Percentiles rank a stretch among this genome's conserved stretches.
phyloP scores from a whole-genome alignment of 2,888 invertebrate species.

The Acanthoscelides obtectus region DNA sequence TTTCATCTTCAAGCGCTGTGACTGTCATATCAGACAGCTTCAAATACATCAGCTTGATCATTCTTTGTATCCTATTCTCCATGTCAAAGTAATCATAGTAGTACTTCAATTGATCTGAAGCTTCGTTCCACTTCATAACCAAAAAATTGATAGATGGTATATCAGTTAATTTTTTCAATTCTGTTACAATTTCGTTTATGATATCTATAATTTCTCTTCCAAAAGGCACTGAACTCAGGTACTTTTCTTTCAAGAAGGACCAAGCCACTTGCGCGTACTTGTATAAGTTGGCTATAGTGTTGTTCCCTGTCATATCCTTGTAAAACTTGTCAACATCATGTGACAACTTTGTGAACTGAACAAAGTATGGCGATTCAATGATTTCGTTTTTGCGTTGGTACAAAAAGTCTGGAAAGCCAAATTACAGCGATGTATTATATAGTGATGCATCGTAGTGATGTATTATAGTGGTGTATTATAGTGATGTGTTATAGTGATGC shows the following conservation, averaged over 20 bases:
- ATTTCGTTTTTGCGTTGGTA: constrained; percentile 75
- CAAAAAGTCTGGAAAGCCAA: constrained; percentile 63
- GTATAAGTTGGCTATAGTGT: constrained; percentile 70
- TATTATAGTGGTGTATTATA: too few relatives aligned
- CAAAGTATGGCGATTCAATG: constrained; percentile 76
- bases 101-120: constrained; percentile 62
- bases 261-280: constrained; percentile 68
- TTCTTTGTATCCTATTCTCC: constrained; percentile 60
- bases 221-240: constrained; percentile 63
- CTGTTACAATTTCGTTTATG: constrained; percentile 57
- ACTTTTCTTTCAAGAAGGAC: constrained; percentile 63
- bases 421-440: constrained; percentile 8
- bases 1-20: constrained; percentile 77
- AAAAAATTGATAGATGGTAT: constrained; percentile 57
- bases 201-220: constrained; percentile 62
- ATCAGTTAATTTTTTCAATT: constrained; percentile 58
- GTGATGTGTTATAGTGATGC: too few relatives aligned
- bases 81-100: constrained; percentile 73
- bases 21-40: constrained; percentile 69
- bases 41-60: constrained; percentile 61
- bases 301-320: constrained; percentile 71
- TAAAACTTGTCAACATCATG: constrained; percentile 77
- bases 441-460: too few relatives aligned
- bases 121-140: constrained; percentile 55
- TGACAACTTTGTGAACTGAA: constrained; percentile 72